phyloP scores from a whole-genome alignment of 1,140 invertebrate genomes.

The Lithobius niger region DNA sequence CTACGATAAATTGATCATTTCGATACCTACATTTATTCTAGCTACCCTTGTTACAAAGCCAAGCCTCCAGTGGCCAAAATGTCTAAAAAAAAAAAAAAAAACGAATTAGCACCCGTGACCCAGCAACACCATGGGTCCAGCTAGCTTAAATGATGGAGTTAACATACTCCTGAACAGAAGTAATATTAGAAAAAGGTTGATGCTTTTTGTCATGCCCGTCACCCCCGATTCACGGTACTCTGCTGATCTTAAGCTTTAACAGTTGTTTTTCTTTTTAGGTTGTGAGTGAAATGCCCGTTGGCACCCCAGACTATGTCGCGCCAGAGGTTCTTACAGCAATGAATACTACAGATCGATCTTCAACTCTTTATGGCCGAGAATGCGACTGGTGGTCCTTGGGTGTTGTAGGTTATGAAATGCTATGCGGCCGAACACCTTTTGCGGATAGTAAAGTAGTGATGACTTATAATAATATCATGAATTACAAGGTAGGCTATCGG shows the following conservation, averaged over 20 bases:
- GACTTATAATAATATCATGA: slow-evolving; percentile 52
- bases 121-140: too few species aligned
- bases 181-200: too few species aligned
- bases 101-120: too few species aligned
- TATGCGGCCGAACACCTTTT: slow-evolving; percentile 60
- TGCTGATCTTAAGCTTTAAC: too few species aligned
- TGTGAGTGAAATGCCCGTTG: slow-evolving; percentile 47
- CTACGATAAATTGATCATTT: too few species aligned
- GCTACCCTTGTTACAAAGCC: too few species aligned
- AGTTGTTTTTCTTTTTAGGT: slow-evolving; percentile 23
- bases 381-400: slow-evolving; percentile 99
- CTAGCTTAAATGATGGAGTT: too few species aligned
- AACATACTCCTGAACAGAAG: too few species aligned
- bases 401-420: slow-evolving; percentile 97
- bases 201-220: slow-evolving; percentile 91
- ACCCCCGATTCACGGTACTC: too few species aligned
- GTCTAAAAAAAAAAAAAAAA: too few species aligned
- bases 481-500: slow-evolving; percentile 41
- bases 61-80: too few species aligned
- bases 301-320: slow-evolving; percentile 97
- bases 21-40: too few species aligned
- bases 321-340: slow-evolving; percentile 97
- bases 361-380: slow-evolving; percentile 85
- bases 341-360: slow-evolving; percentile 50
- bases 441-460: slow-evolving; percentile 35